phyloP scores from a whole-genome alignment of 2,113 vertebrate species.

The Poeciliopsis turrubarensis region DNA sequence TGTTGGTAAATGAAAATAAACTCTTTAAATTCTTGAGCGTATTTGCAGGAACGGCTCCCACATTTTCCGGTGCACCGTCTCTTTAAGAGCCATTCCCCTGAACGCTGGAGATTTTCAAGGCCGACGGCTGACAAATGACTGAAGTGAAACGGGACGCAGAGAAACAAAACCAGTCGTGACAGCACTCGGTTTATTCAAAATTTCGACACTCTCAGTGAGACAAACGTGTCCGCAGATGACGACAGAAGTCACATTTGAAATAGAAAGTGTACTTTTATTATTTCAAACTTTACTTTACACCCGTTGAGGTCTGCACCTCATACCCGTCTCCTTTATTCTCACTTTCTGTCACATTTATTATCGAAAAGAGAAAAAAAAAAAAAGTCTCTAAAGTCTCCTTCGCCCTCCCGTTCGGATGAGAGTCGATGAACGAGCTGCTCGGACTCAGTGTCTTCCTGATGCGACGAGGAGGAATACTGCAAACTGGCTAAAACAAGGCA shows the following conservation, averaged over 20 bases:
- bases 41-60: not conserved
- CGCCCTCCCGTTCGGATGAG: constrained; percentile 10
- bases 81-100: too few relatives aligned
- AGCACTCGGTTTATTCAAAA: constrained; percentile 28
- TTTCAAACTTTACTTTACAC: constrained; percentile 69
- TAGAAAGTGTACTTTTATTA: constrained; percentile 78
- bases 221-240: constrained; percentile 22
- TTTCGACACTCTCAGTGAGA: not conserved
- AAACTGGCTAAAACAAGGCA: constrained; percentile 1
- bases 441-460: constrained; percentile 10
- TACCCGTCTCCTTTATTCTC: constrained; percentile 43
- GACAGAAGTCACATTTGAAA: constrained; percentile 49
- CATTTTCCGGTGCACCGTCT: too few relatives aligned
- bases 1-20: not conserved
- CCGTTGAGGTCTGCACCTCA: constrained; percentile 42
- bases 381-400: constrained; percentile 21
- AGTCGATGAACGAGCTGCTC: constrained; percentile 14
- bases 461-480: constrained; percentile 15
- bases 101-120: too few relatives aligned
- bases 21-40: not conserved
- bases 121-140: not conserved
- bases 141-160: not conserved
- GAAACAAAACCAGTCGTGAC: constrained; percentile 3
- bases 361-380: constrained; percentile 25
- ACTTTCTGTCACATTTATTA: constrained; percentile 16